Conservation (phyloP, 1,140 invertebrate genomes). For the Belonocnema kinseyi region DNA sequence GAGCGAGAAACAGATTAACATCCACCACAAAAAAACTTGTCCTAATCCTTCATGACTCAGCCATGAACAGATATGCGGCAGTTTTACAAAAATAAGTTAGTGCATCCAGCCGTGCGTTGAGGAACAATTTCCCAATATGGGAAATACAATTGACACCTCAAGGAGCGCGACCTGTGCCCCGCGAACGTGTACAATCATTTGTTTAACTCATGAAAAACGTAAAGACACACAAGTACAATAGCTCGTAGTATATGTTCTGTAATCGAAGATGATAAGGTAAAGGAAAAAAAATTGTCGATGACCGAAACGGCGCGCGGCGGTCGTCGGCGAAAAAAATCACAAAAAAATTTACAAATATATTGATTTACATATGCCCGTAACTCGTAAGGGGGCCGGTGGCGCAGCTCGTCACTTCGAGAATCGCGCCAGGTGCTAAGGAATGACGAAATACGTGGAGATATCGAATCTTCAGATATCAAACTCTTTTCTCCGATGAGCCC, state of each 20-base stretch:
- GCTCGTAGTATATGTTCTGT: constrained; percentile 77
- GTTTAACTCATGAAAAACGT: constrained; percentile 60
- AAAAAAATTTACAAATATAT: constrained; percentile 77
- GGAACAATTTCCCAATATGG: constrained; percentile 43
- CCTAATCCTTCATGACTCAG: constrained; percentile 66
- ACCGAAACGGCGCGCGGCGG: constrained; percentile 55
- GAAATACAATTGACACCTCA: constrained; percentile 39
- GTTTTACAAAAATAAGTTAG: constrained; percentile 39
- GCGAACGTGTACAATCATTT: constrained; percentile 70
- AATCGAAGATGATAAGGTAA: constrained; percentile 72
- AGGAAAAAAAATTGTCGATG: constrained; percentile 61
- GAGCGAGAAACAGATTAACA: constrained; percentile 56
- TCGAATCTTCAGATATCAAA: neutral
- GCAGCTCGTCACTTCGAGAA: constrained; percentile 50
- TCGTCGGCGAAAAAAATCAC: constrained; percentile 62
- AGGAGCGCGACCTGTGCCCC: constrained; percentile 64
- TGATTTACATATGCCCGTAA: constrained; percentile 78
- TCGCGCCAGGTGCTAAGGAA: constrained; percentile 39
- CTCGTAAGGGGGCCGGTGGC: constrained; percentile 72
- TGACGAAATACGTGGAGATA: constrained; percentile 19
- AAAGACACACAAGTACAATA: constrained; percentile 74
- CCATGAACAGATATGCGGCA: constrained; percentile 59
- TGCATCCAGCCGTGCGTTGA: constrained; percentile 61
- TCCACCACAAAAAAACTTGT: constrained; percentile 61
- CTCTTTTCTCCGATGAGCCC: too few species aligned